phyloP scores from a whole-genome alignment of 1,140 invertebrate species.

The Lerema accius region DNA sequence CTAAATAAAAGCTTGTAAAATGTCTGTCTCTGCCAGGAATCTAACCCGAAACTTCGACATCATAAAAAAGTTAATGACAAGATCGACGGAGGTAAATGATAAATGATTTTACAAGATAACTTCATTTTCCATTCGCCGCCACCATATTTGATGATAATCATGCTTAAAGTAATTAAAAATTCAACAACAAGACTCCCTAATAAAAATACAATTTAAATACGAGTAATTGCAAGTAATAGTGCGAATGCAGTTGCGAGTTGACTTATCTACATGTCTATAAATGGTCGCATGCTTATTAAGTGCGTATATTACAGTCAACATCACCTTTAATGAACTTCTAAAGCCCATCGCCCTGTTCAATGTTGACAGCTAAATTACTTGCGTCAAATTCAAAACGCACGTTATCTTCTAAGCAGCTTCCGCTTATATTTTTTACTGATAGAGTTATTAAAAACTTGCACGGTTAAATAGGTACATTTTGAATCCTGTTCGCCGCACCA shows the following conservation, averaged over 20 bases:
- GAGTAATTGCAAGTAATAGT: neutral
- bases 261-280: neutral
- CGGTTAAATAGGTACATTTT: neutral
- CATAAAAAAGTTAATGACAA: too few species aligned
- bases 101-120: too few species aligned
- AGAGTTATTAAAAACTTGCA: slow-evolving; percentile 7
- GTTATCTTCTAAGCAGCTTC: slow-evolving; percentile 21
- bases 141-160: too few species aligned
- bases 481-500: neutral
- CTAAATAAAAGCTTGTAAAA: too few species aligned
- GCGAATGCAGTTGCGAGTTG: neutral
- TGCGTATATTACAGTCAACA: neutral
- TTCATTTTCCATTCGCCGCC: too few species aligned
- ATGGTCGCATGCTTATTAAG: slow-evolving; percentile 5
- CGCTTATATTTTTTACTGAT: slow-evolving; percentile 13
- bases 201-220: neutral
- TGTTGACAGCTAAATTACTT: slow-evolving; percentile 51
- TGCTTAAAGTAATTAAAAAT: too few species aligned
- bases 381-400: slow-evolving; percentile 43
- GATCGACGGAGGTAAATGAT: too few species aligned
- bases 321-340: slow-evolving; percentile 22
- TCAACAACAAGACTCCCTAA: too few species aligned
- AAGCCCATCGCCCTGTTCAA: slow-evolving; percentile 11
- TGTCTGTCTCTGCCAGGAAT: too few species aligned
- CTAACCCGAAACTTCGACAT: too few species aligned